Evolutionary conservation across 2,113 vertebrate genomes (phyloP).

Genomic region (Henicopernis longicauda): DNA sequence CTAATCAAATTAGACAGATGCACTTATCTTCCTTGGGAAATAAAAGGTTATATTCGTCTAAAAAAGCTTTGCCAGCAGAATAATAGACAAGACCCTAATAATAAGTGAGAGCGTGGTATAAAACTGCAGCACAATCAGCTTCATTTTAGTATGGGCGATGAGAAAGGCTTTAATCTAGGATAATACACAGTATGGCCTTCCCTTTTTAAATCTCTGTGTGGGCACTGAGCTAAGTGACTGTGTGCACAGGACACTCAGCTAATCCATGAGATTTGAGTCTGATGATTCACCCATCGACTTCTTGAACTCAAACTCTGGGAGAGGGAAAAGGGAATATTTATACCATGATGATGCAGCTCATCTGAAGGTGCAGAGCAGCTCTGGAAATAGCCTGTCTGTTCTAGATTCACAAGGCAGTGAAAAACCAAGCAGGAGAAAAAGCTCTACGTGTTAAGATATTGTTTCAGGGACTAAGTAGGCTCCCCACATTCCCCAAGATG

Average conservation of each 20-base stretch:
- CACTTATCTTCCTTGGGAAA: background rate
- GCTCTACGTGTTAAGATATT: no score
- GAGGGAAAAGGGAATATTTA: background rate
- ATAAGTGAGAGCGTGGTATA: rapidly evolving
- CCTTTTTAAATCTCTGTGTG: background rate
- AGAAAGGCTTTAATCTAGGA: background rate
- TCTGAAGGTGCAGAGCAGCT: background rate
- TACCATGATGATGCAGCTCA: background rate
- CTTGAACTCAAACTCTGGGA: background rate
- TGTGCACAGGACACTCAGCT: background rate
- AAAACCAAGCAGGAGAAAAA: background rate
- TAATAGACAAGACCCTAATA: background rate
- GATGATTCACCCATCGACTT: background rate
- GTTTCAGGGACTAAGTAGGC: background rate
- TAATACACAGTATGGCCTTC: background rate
- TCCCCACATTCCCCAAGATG: no score
- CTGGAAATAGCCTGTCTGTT: background rate
- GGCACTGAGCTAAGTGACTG: background rate
- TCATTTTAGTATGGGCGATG: background rate
- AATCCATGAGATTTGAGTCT: background rate
- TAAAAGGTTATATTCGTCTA: background rate
- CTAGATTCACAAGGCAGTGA: background rate
- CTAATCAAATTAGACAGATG: background rate
- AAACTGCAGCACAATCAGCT: background rate
- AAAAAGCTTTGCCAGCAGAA: background rate